Conservation (phyloP, 2,113 vertebrate genomes). For the Strix uralensis region DNA sequence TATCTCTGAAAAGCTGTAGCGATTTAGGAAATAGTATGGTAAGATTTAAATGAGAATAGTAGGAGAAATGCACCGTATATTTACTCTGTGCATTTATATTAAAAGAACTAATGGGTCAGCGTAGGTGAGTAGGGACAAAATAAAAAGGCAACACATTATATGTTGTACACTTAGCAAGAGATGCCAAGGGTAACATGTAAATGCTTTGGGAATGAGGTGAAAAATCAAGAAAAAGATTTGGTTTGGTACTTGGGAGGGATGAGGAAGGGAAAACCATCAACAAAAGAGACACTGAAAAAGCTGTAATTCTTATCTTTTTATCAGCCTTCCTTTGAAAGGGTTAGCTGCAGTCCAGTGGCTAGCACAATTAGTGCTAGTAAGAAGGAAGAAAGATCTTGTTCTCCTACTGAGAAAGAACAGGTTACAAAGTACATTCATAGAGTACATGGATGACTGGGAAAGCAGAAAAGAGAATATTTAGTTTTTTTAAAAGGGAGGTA, state of each 20-base stretch:
- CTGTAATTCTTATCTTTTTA: constrained; percentile 31
- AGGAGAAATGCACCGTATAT: neutral
- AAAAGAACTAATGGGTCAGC: neutral
- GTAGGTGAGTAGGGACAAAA: neutral
- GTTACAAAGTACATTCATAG: neutral
- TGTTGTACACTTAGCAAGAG: neutral
- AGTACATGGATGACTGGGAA: constrained; percentile 7
- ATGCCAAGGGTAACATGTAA: neutral
- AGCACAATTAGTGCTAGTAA: constrained; percentile 9
- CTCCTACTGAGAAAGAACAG: neutral
- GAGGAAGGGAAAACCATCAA: neutral
- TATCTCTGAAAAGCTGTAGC: neutral
- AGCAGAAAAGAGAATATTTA: neutral
- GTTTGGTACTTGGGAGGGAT: neutral
- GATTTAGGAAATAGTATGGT: neutral
- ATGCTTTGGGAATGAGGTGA: neutral
- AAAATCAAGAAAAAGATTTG: neutral
- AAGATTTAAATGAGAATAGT: neutral
- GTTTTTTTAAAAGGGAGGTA: neutral
- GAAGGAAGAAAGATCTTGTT: constrained; percentile 32
- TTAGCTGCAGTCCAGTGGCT: constrained; percentile 3
- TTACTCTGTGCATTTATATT: neutral
- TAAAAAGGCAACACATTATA: neutral
- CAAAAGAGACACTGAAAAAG: constrained; percentile 2
- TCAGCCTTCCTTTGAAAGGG: constrained; percentile 30